Conservation (phyloP, 2,888 invertebrate genomes). For the Melieria crassipennis region DNA sequence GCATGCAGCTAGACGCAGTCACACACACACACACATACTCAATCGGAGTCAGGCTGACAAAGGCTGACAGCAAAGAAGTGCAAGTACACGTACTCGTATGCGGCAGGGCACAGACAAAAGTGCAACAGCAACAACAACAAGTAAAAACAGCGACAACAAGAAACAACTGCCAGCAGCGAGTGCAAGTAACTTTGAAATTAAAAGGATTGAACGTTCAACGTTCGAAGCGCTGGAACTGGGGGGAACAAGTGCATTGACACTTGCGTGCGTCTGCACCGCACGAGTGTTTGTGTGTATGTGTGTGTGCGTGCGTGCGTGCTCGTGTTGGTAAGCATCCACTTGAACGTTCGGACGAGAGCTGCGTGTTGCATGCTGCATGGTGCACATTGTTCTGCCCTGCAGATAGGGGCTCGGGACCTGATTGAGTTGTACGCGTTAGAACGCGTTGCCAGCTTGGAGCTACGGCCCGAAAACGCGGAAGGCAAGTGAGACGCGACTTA, state of each 20-base stretch:
- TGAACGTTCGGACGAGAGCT: no score
- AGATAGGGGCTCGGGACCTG: no score
- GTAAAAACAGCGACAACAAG: background rate
- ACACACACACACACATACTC: slow-evolving; percentile 12
- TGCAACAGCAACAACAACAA: slow-evolving; percentile 6
- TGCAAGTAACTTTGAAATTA: slow-evolving; percentile 34
- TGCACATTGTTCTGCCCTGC: no score
- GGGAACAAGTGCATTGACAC: slow-evolving; percentile 64
- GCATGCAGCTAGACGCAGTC: background rate
- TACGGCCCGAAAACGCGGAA: no score
- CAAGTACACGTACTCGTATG: background rate
- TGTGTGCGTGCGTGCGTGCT: background rate
- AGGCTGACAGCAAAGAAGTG: background rate
- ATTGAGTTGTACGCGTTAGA: no score
- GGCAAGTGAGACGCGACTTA: no score
- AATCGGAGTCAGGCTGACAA: background rate
- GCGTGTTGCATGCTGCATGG: no score
- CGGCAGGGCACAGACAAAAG: slow-evolving; percentile 13
- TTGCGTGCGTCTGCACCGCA: slow-evolving; percentile 39
- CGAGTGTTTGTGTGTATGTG: background rate
- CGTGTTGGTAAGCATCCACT: no score
- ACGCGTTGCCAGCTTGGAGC: no score
- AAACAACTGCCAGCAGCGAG: slow-evolving; percentile 12
- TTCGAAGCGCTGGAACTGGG: slow-evolving; percentile 10
- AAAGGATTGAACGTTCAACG: slow-evolving; percentile 33